Conservation (phyloP, 2,113 vertebrate species). For the Odontesthes bonariensis region DNA sequence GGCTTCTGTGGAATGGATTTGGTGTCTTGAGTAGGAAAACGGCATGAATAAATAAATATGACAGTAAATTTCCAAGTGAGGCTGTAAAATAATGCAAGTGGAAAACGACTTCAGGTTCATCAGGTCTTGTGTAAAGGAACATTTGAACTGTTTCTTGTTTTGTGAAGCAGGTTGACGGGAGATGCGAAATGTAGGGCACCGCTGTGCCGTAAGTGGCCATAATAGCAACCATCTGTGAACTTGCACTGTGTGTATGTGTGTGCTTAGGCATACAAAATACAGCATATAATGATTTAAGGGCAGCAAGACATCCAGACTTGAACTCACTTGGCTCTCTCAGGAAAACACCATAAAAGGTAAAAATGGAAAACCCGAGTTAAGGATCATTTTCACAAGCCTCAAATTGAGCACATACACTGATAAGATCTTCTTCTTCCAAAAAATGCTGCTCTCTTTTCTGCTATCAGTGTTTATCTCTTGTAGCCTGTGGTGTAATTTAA, state of each 20-base stretch:
- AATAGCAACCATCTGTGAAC: conserved; percentile 81
- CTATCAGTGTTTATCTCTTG: conserved; percentile 27
- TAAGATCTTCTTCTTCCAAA: conserved; percentile 54
- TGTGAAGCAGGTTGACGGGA: conserved; percentile 62
- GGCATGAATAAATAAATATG: conserved; percentile 2
- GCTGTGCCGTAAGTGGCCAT: conserved; percentile 64
- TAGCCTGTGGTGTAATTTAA: conserved; percentile 28
- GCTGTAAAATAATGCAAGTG: neutral
- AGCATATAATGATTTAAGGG: conserved; percentile 51
- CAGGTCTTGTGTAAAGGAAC: neutral
- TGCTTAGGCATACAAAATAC: conserved; percentile 28
- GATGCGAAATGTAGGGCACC: conserved; percentile 64
- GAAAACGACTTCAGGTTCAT: neutral
- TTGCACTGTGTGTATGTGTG: conserved; percentile 37
- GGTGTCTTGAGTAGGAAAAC: neutral
- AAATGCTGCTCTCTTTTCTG: conserved; percentile 26
- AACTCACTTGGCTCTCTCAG: conserved; percentile 28
- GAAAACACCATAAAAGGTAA: conserved; percentile 74
- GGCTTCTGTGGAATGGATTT: neutral
- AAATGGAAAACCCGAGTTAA: conserved; percentile 44
- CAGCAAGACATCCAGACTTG: conserved; percentile 47
- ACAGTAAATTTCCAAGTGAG: neutral
- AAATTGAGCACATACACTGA: conserved; percentile 33
- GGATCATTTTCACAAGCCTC: conserved; percentile 37
- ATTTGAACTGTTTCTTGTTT: conserved; percentile 33